Base-by-base conservation (phyloP, 2,888 invertebrate genomes). In the Aspidiotus destructor region DNA sequence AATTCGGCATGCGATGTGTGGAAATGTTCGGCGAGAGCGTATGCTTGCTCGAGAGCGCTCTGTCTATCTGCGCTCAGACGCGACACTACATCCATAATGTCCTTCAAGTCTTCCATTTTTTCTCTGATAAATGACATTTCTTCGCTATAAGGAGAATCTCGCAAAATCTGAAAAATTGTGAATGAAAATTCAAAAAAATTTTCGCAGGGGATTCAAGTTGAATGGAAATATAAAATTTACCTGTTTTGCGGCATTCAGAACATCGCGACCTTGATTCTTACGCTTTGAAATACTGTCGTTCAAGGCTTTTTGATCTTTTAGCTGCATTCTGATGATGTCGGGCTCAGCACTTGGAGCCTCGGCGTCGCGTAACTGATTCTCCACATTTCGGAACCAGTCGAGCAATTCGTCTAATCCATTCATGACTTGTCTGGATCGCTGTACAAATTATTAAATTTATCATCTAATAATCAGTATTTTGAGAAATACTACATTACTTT, bases 211-310 rank as follows among this genome's bases (percentile, higher is more conserved):
- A 16, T 17, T 15, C 15, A 10, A 15, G 17, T 10, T 16, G 17
- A 55, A 11, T 9, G 28, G 5, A 5, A 58, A 16, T 15, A 13
- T 17, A 16, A 16, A 15, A 13, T 17, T n/a, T 70, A 91, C 85
- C 79, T 92, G 92, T 80, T 93, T 96, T 8, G 95, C 95, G 68
- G 92, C 88, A 0, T 90, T 87, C 40, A 96, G 84, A 28, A 96
- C 87, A 76, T 99, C 97, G 9, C 98, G 81, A 0, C 94, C 93
- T 11, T 95, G 82, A 60, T 88, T 88, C 73, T 95, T 88, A 78
- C 98, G 97, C 73, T 90, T 91, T 9, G 89, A 91, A 73, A 98
- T 92, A 76, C 98, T 97, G 74, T 98, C 97, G 75, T 93, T 92
- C 65, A 98, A 83, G 1, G 92, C 90, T 72, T 93, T 86, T 77